phyloP scores from a whole-genome alignment of 1,140 invertebrate species.

The Apis cerana region DNA sequence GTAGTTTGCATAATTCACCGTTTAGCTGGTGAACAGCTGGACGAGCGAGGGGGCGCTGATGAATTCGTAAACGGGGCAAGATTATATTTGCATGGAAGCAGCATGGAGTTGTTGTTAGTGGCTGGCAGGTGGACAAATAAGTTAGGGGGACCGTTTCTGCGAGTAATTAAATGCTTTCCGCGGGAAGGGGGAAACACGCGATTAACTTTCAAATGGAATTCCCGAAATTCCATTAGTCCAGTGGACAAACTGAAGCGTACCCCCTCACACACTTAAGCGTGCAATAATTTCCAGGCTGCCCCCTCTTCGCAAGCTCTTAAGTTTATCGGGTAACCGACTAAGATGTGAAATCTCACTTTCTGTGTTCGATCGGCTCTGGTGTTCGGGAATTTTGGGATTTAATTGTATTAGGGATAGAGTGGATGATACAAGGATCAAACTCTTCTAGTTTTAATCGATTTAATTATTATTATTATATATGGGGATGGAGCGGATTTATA shows the following conservation, averaged over 20 bases:
- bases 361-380: slow-evolving; percentile 31
- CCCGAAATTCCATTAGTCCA: slow-evolving; percentile 37
- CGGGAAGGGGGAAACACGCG: slow-evolving; percentile 5
- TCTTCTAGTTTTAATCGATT: no score
- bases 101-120: slow-evolving; percentile 15
- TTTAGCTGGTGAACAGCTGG: not conserved
- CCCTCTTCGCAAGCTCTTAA: slow-evolving; percentile 18
- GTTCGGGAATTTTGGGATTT: slow-evolving; percentile 8
- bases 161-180: slow-evolving; percentile 33
- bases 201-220: slow-evolving; percentile 42
- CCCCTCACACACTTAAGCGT: not conserved
- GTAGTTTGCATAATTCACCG: not conserved
- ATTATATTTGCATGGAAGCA: slow-evolving; percentile 25
- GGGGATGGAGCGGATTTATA: no score
- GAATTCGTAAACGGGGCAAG: slow-evolving; percentile 21
- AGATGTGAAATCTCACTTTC: no score
- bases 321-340: slow-evolving; percentile 58
- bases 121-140: slow-evolving; percentile 26
- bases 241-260: slow-evolving; percentile 8
- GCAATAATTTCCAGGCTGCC: slow-evolving; percentile 9
- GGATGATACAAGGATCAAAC: no score
- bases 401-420: not conserved
- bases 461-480: no score
- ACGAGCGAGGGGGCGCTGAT: not conserved
- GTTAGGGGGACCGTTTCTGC: slow-evolving; percentile 31